Conservation (phyloP, 2,797 vertebrate species). For the Crypturellus tataupa region DNA sequence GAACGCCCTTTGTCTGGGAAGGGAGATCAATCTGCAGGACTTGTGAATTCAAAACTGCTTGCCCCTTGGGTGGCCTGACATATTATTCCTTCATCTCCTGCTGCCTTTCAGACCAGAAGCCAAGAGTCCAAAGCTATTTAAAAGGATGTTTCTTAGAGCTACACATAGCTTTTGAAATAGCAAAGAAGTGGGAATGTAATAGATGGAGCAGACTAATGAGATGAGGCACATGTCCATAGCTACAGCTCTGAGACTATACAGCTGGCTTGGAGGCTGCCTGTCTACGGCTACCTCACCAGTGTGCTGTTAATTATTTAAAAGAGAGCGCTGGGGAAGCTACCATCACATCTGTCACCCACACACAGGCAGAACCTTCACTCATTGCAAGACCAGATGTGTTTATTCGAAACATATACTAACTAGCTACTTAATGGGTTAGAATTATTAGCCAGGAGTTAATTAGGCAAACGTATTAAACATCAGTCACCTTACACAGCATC, state of each 20-base stretch:
- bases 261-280: conserved; percentile 74
- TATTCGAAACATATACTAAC: conserved; percentile 86
- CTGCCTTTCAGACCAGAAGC: conserved; percentile 41
- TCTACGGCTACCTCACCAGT: conserved; percentile 70
- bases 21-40: conserved; percentile 24
- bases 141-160: background rate
- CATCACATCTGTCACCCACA: conserved; percentile 92
- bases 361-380: conserved; percentile 71
- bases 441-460: conserved; percentile 91
- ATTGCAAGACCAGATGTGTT: conserved; percentile 92
- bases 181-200: background rate
- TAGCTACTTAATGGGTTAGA: conserved; percentile 92
- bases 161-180: background rate
- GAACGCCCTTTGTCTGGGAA: background rate
- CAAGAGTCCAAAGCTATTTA: background rate
- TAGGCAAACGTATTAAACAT: conserved; percentile 86
- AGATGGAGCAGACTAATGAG: conserved; percentile 47
- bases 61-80: conserved; percentile 5
- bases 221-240: conserved; percentile 13
- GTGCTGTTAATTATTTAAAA: conserved; percentile 90
- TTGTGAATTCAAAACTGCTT: background rate
- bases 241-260: conserved; percentile 70
- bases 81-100: background rate
- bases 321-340: conserved; percentile 84
- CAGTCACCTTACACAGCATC: conserved; percentile 74